Evolutionary conservation across 2,797 vertebrate genomes (phyloP).

Genomic region (Rallus crepitans): DNA sequence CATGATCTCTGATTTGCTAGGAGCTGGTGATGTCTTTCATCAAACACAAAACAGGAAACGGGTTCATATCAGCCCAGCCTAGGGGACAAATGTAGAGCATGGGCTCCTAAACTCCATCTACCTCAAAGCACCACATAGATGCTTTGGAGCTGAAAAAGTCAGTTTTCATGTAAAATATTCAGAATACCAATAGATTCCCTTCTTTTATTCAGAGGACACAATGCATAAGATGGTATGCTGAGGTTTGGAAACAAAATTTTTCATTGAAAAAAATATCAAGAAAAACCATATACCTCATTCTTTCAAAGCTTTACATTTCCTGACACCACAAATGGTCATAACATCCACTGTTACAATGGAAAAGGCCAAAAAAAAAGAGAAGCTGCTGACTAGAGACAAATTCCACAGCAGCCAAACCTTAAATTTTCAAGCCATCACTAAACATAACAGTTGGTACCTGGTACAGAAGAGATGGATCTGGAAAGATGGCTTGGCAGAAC

Average conservation of each 20-base stretch:
- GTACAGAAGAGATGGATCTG: not conserved
- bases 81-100: not conserved
- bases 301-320: not conserved
- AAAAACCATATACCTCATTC: not conserved
- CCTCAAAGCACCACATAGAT: not conserved
- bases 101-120: not conserved
- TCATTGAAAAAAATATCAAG: not conserved
- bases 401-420: not conserved
- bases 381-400: not conserved
- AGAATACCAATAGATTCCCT: not conserved
- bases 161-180: not conserved
- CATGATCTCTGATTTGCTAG: not conserved
- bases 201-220: not conserved
- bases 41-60: not conserved
- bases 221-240: fast-evolving
- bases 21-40: not conserved
- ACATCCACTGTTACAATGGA: not conserved
- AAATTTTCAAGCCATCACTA: not conserved
- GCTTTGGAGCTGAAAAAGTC: not conserved
- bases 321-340: not conserved
- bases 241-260: not conserved
- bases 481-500: not conserved
- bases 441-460: not conserved
- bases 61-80: not conserved
- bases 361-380: not conserved